These are phyloP conservation scores for Pterostichus niger DNA, from an alignment of 2,888 invertebrate species.

Conservation along the genomic window DNA sequence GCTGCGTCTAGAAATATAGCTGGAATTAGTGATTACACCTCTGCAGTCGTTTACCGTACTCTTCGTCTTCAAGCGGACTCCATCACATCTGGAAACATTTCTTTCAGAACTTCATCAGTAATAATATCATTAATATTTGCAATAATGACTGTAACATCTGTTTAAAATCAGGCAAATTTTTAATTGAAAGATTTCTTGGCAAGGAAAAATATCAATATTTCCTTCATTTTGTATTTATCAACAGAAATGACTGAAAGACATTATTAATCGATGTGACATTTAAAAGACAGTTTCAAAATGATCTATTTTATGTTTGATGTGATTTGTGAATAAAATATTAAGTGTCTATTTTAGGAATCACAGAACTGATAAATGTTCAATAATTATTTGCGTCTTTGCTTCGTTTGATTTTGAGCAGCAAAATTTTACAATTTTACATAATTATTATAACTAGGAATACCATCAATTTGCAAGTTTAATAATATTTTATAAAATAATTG, in stretches of 20 bases:
- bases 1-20: slow-evolving; percentile 80
- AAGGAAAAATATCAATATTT: no score
- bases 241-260: neutral
- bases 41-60: slow-evolving; percentile 41
- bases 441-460: neutral
- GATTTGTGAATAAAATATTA: neutral
- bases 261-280: neutral
- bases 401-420: slow-evolving; percentile 1
- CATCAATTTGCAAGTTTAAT: slow-evolving; percentile 1
- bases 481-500: neutral
- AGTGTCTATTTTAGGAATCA: slow-evolving; percentile 17
- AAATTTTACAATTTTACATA: slow-evolving; percentile 19
- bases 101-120: neutral
- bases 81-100: slow-evolving; percentile 43
- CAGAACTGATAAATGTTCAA: neutral
- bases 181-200: no score
- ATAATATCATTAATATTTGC: neutral
- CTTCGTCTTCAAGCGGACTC: slow-evolving; percentile 53
- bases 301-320: slow-evolving; percentile 17
- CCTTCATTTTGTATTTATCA: neutral
- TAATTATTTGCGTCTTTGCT: slow-evolving; percentile 26
- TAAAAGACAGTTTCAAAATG: neutral
- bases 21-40: slow-evolving; percentile 76
- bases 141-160: neutral
- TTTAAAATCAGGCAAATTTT: neutral